Base-by-base conservation (phyloP, 1,140 invertebrate species). In the Leptoteleia sp. region DNA sequence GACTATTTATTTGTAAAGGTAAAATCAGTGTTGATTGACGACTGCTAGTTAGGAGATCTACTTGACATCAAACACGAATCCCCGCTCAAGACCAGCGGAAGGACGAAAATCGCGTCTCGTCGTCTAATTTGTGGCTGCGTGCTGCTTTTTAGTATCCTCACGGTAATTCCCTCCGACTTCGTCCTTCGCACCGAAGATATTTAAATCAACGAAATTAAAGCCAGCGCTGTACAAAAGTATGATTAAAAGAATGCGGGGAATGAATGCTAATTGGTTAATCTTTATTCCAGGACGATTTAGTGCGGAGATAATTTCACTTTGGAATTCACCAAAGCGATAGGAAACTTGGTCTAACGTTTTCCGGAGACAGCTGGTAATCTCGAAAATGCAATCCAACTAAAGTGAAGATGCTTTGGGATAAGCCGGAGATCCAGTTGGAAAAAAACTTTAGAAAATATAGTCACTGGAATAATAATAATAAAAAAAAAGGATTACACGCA, bases 211-310 rank as follows among this genome's bases (percentile, higher is more conserved):
- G 29, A 43, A 76, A 68, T 67, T 76, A 76, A 68, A 68, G 64
- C 12, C 64, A 43, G 48, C 48, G 37, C 48, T 33, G 31, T 47
- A 76, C 38, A 62, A 68, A 68, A 76, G 72, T 76, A 76, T 76
- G 72, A 76, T 76, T 76, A 68, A 76, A 76, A 76, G 73, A 70
- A 76, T 70, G 37, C 57, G 43, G 22, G 27, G 73, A 64, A 76
- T 70, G 73, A 76, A 76, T 76, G 64, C 64, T 76, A 76, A 76
- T 68, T 48, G 72, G 62, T 68, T 76, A 68, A 68, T 76, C 72
- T 76, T 68, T 76, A 76, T 76, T 76, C 64, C 45, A 11, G 22
- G n/a, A 61, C 55, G 64, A 76, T 76, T 76, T 70, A 47, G 40
- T 54, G 40, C 42, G 13, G 16, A 70, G 73, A 57, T 70, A 70